These are phyloP conservation scores for Liposcelis brunnea DNA, from an alignment of 2,888 invertebrate genomes.

Conservation along the genomic window DNA sequence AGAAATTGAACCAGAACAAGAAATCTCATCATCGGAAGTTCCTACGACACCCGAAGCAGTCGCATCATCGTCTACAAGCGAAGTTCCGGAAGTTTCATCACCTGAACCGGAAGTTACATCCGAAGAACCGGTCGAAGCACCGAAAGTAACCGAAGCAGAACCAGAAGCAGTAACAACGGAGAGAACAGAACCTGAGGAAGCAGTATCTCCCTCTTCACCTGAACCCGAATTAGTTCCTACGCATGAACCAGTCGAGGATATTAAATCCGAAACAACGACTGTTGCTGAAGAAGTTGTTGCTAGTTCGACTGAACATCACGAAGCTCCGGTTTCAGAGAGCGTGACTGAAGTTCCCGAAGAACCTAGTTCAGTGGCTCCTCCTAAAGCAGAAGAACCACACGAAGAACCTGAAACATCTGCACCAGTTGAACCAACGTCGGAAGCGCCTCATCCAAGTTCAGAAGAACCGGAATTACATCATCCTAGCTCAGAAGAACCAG, in stretches of 20 bases:
- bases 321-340: too few species aligned
- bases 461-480: conserved; percentile 5
- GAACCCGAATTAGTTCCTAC: not conserved
- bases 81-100: not conserved
- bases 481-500: conserved; percentile 14
- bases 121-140: conserved; percentile 16
- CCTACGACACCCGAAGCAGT: conserved; percentile 18
- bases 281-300: not conserved
- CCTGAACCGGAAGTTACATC: not conserved
- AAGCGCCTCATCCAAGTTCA: conserved; percentile 12
- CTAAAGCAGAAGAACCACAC: too few species aligned
- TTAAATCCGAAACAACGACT: conserved; percentile 1
- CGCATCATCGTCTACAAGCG: conserved; percentile 15
- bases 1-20: too few species aligned
- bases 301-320: too few species aligned
- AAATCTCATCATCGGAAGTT: conserved; percentile 7
- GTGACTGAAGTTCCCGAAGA: too few species aligned
- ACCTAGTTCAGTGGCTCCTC: too few species aligned
- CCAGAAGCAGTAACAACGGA: not conserved
- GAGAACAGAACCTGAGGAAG: not conserved
- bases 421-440: conserved; percentile 13
- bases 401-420: conserved; percentile 17
- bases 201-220: not conserved
- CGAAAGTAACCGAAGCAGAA: conserved; percentile 12
- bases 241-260: conserved; percentile 1